A percentile compares a stretch with the other conserved stretches of the same genome.
These are phyloP conservation scores for Camelus dromedarius DNA, from an alignment of 2,113 vertebrate genomes.

Conservation along the genomic window DNA sequence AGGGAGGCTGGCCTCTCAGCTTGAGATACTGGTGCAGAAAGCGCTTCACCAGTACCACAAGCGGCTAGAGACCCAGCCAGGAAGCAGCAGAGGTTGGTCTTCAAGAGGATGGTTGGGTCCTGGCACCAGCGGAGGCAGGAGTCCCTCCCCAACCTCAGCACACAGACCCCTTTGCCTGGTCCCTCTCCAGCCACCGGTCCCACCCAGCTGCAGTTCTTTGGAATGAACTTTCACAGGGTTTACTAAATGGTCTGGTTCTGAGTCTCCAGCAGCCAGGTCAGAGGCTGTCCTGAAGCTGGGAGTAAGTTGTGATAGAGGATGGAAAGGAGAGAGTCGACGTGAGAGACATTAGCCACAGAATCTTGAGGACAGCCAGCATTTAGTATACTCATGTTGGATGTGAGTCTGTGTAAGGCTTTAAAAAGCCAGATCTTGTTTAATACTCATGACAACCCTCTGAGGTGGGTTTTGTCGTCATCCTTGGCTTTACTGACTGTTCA, in stretches of 20 bases:
- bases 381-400: neutral
- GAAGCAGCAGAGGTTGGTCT: neutral
- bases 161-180: neutral
- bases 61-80: neutral
- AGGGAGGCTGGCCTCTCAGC: neutral
- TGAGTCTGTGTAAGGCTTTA: neutral
- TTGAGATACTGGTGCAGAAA: neutral
- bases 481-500: neutral
- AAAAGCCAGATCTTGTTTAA: neutral
- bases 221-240: neutral
- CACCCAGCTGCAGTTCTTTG: neutral
- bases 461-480: neutral
- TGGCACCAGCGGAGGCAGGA: neutral
- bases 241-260: accelerated
- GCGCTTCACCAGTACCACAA: neutral
- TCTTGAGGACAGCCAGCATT: neutral
- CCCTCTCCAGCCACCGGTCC: neutral
- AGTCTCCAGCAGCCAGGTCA: neutral
- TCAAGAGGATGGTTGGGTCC: neutral
- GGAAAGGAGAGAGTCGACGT: neutral
- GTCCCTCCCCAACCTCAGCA: neutral
- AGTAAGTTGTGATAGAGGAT: neutral
- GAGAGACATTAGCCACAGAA: neutral
- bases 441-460: neutral
- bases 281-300: neutral